Percentiles rank a stretch among this genome's conserved stretches.
These are phyloP conservation scores for Lordiphosa andalusiaca DNA, from an alignment of 2,888 invertebrate species.

Conservation along the genomic window DNA sequence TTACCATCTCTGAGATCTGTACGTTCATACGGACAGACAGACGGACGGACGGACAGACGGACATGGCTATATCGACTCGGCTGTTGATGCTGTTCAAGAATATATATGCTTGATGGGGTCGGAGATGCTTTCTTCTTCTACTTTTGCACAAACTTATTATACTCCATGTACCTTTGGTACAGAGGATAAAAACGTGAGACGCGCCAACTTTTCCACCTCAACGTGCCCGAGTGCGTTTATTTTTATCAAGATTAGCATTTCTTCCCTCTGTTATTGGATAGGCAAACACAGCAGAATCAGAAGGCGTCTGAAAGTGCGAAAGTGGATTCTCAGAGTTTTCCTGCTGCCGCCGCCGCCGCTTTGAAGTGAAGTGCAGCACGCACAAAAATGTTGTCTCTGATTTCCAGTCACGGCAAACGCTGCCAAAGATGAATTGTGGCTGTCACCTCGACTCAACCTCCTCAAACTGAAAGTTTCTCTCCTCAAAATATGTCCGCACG, in stretches of 20 bases:
- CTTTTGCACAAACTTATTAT: too few relatives aligned
- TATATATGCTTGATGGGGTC: too few relatives aligned
- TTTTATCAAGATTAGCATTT: constrained; percentile 74
- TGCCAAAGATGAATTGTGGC: constrained; percentile 64
- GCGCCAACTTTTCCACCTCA: constrained; percentile 60
- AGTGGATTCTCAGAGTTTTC: constrained; percentile 40
- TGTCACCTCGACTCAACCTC: constrained; percentile 40
- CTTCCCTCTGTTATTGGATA: constrained; percentile 52
- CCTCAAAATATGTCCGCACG: constrained; percentile 49
- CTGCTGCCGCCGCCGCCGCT: too few relatives aligned
- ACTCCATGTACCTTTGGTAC: too few relatives aligned
- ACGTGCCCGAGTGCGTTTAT: constrained; percentile 73
- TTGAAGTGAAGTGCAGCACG: constrained; percentile 71
- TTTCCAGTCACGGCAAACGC: constrained; percentile 16
- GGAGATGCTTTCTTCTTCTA: too few relatives aligned
- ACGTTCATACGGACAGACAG: too few relatives aligned
- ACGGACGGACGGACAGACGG: too few relatives aligned
- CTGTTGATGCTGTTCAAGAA: too few relatives aligned
- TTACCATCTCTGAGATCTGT: too few relatives aligned
- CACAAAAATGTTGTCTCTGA: constrained; percentile 42
- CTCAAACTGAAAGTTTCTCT: constrained; percentile 39
- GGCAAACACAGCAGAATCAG: constrained; percentile 54
- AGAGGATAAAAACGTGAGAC: constrained; percentile 59
- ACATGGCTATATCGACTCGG: too few relatives aligned
- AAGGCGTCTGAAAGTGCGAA: constrained; percentile 14